A percentile compares a stretch with the other conserved stretches of the same genome.
Evolutionary conservation across 64 coral and sea anemone species (phyloP).

Genomic region (Hydrozoanthus tunicans): DNA sequence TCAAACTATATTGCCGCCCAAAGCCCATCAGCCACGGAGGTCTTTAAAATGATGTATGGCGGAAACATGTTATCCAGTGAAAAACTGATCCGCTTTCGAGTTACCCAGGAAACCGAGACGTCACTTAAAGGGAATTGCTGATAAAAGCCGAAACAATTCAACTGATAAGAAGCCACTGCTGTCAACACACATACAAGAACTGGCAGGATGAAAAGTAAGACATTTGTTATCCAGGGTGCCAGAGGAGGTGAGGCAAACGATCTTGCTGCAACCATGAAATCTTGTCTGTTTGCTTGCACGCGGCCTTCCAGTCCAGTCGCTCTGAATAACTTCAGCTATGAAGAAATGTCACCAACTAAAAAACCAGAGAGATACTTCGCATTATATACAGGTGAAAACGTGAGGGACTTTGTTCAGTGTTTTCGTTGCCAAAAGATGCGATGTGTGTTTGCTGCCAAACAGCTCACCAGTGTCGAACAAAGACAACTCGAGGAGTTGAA

Average conservation of each 20-base stretch:
- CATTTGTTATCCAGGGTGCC: conserved; percentile 33
- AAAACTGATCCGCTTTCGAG: neutral
- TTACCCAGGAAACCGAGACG: conserved; percentile 36
- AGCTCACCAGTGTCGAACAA: conserved; percentile 28
- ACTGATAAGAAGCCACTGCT: neutral
- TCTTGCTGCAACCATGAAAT: conserved; percentile 35
- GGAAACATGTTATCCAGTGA: neutral
- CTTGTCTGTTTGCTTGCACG: conserved; percentile 47
- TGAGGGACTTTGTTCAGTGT: conserved; percentile 54
- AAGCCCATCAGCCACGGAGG: neutral
- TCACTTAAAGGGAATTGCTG: conserved; percentile 1
- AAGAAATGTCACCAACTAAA: conserved; percentile 32
- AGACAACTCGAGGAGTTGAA: conserved; percentile 22
- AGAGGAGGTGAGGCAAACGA: neutral
- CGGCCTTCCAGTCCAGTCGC: conserved; percentile 26
- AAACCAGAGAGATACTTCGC: conserved; percentile 34
- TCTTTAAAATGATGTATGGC: conserved; percentile 21
- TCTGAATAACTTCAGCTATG: conserved; percentile 9
- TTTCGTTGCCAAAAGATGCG: conserved; percentile 62
- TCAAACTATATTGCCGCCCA: neutral
- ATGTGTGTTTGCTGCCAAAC: conserved; percentile 42
- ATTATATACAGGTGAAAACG: conserved; percentile 49
- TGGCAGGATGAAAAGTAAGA: conserved; percentile 23
- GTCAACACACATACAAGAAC: conserved; percentile 24
- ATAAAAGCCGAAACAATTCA: neutral